These are phyloP conservation scores for Psophia crepitans DNA, from an alignment of 2,113 vertebrate species.

Conservation along the genomic window DNA sequence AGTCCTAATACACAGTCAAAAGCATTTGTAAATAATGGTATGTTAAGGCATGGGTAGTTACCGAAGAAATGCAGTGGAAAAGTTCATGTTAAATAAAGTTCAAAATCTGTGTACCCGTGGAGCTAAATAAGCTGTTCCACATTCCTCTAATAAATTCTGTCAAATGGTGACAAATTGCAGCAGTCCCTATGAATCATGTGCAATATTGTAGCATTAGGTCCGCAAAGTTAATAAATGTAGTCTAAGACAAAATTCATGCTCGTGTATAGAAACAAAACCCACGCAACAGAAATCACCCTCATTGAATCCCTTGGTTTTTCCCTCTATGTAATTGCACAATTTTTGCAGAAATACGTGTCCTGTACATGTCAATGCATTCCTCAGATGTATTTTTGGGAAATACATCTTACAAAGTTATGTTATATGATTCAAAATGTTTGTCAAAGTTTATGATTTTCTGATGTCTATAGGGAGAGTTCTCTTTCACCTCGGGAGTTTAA, in stretches of 20 bases:
- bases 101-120: background rate
- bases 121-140: background rate
- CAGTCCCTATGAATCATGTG: background rate
- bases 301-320: background rate
- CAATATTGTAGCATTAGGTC: background rate
- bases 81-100: background rate
- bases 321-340: accelerated
- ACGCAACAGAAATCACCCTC: background rate
- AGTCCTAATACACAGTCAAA: background rate
- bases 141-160: background rate
- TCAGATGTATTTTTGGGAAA: background rate
- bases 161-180: background rate
- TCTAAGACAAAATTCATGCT: background rate
- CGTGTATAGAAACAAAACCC: background rate
- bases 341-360: background rate
- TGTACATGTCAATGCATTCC: background rate
- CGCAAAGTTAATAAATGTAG: background rate
- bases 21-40: background rate
- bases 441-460: background rate
- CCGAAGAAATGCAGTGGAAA: background rate
- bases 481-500: background rate
- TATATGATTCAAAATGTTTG: background rate
- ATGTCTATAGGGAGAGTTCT: background rate
- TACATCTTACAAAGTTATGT: background rate
- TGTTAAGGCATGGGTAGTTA: background rate